Evolutionary conservation across 1,140 invertebrate genomes (phyloP).

Genomic region (Drosophila pseudoobscura): DNA sequence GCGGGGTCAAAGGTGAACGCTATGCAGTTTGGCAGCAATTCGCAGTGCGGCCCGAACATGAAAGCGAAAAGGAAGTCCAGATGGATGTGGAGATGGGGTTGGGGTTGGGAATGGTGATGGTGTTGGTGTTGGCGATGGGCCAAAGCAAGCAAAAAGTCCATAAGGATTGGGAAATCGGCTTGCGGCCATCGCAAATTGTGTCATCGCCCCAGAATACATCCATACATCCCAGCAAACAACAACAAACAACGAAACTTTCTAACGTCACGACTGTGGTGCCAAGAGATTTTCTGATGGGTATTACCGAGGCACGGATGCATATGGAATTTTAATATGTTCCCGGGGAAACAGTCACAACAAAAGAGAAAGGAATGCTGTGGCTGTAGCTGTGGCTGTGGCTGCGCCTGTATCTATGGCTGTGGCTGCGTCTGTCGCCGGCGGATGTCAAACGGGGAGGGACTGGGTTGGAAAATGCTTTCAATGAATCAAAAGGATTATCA

Average conservation of each 20-base stretch:
- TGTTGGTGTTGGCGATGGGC: too few species aligned
- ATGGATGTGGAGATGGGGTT: neutral
- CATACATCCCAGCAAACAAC: constrained; percentile 1
- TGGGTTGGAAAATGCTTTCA: too few species aligned
- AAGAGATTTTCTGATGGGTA: constrained; percentile 4
- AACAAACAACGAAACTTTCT: constrained; percentile 34
- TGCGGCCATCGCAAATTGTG: constrained; percentile 40
- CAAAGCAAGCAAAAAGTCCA: constrained; percentile 24
- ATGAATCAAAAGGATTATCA: too few species aligned
- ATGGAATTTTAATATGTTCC: constrained; percentile 50
- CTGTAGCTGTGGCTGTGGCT: neutral
- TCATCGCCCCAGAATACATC: constrained; percentile 48
- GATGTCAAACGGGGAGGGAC: too few species aligned
- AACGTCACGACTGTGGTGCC: constrained; percentile 40
- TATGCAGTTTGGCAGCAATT: constrained; percentile 34
- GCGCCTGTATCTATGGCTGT: neutral
- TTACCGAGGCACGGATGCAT: constrained; percentile 45
- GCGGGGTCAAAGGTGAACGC: constrained; percentile 49
- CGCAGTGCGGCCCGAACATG: constrained; percentile 20
- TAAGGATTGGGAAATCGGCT: constrained; percentile 29
- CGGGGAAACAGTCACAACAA: constrained; percentile 17
- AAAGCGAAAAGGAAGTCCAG: constrained; percentile 47
- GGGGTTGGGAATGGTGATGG: too few species aligned
- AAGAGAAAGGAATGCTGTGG: constrained; percentile 46
- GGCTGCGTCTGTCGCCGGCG: too few species aligned